Evolutionary conservation across 1,140 invertebrate genomes (phyloP).

Genomic region (Steinernema feltiae): DNA sequence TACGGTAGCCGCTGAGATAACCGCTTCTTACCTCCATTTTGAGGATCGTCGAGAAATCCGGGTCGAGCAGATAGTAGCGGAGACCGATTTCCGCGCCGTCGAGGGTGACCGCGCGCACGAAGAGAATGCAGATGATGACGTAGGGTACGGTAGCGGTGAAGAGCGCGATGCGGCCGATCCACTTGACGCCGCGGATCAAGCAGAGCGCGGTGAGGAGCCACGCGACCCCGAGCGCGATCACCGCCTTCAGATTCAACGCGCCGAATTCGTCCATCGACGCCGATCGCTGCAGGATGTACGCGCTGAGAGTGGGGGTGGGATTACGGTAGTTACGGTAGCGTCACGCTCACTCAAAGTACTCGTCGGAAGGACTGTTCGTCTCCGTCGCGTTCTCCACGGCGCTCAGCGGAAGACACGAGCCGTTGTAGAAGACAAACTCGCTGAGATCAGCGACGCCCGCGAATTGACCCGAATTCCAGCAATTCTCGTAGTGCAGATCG

Average conservation of each 20-base stretch:
- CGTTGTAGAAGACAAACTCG: background rate
- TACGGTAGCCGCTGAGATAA: constrained; percentile 11
- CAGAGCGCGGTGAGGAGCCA: constrained; percentile 16
- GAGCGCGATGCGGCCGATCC: constrained; percentile 28
- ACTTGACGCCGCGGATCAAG: constrained; percentile 25
- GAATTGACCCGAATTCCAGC: no score
- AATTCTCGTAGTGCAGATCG: background rate
- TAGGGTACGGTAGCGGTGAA: constrained; percentile 70
- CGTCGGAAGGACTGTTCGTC: background rate
- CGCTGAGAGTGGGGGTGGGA: background rate
- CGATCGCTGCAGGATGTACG: background rate
- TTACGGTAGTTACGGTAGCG: background rate
- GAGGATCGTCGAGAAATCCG: constrained; percentile 25
- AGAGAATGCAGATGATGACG: constrained; percentile 68
- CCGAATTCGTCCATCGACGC: constrained; percentile 20
- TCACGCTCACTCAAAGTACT: constrained; percentile 2
- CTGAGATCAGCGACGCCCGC: background rate
- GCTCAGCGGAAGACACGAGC: background rate
- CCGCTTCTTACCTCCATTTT: constrained; percentile 1
- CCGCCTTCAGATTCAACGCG: constrained; percentile 21
- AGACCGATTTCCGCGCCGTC: constrained; percentile 72
- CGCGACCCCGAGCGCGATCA: constrained; percentile 4
- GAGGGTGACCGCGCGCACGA: constrained; percentile 69
- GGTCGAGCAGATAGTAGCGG: constrained; percentile 60
- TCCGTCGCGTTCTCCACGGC: background rate